Base-by-base conservation (phyloP, 2,113 vertebrate species). In the Toxotes chatareus region DNA sequence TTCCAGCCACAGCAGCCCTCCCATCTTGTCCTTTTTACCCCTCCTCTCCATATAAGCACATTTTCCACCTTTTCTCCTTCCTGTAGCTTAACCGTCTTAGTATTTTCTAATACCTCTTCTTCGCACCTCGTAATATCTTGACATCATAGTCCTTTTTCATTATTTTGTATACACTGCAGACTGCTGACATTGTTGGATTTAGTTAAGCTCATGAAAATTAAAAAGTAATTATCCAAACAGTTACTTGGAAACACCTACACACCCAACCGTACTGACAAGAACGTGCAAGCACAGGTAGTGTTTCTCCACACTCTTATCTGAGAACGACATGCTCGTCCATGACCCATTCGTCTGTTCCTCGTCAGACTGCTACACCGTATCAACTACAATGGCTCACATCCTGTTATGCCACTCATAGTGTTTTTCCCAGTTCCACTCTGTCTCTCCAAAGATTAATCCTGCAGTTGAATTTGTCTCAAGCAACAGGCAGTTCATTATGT, bases 11-110 rank as follows among this genome's bases (percentile, higher is more conserved):
- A 64, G 40, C 67, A 82, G 40, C 76, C 47, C 10, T 38, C 21
- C 42, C 60, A 61, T n/a, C 34, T 5, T 46, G 63, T 51, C 73
- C 36, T 71, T 60, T 76, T 60, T 51, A 78, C 79, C 56, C 66
- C 68, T 85, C 73, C 69, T 74, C 47, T 81, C 77, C 88, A 76
- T 89, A 84, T 91, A 90, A 88, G 89, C 74, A 83, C 88, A 90
- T 89, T 79, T 89, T 82, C 63, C 73, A 80, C 73, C 70, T 67
- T 86, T 79, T 89, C 56, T 47, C 61, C 66, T 21, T 72, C 11
- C 65, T 80, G 49, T 65, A 31, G 56, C 61, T 66, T 21, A 47
- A 81, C 63, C 69, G 38, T 74, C 56, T 55, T 51, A 31, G 32
- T 23, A 17, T 71, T 69, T 68, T 36, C 32, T 21, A 10, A 4